Percentiles rank a stretch among this genome's conserved stretches.
Conservation (phyloP, 2,797 vertebrate species). For the Saxicola maurus region DNA sequence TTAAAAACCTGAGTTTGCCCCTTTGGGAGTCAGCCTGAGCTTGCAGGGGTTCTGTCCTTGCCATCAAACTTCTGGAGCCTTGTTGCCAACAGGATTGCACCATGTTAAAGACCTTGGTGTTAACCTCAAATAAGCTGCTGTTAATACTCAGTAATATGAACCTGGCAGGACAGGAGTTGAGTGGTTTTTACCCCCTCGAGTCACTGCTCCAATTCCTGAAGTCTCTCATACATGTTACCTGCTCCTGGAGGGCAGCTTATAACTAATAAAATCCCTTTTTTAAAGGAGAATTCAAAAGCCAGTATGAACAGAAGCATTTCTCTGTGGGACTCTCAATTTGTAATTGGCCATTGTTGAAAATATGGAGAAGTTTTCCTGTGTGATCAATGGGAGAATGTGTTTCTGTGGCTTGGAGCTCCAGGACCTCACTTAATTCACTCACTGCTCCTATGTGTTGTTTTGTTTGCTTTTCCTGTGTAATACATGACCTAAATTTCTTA, state of each 20-base stretch:
- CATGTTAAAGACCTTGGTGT: background rate
- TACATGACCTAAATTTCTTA: background rate
- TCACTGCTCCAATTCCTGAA: background rate
- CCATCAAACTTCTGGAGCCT: background rate
- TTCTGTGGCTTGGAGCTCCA: background rate
- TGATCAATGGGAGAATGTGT: background rate
- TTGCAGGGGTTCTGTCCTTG: background rate
- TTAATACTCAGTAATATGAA: slow-evolving; percentile 5
- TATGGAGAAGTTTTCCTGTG: background rate
- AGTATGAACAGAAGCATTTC: background rate
- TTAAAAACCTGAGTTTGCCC: background rate
- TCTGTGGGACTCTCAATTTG: background rate
- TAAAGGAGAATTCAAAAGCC: background rate
- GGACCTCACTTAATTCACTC: background rate
- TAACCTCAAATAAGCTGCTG: slow-evolving; percentile 41
- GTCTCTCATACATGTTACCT: background rate
- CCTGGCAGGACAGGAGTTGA: background rate
- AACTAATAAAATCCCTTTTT: background rate
- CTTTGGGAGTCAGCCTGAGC: background rate
- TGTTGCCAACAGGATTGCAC: background rate
- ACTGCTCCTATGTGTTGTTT: background rate
- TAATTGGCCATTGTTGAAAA: background rate
- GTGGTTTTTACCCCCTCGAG: background rate
- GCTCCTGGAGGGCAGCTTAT: background rate
- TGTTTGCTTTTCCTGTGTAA: background rate